These are phyloP conservation scores for Mnemiopsis leidyi DNA, from an alignment of 37 sponge, comb jelly and placozoan genomes.

Conservation along the genomic window DNA sequence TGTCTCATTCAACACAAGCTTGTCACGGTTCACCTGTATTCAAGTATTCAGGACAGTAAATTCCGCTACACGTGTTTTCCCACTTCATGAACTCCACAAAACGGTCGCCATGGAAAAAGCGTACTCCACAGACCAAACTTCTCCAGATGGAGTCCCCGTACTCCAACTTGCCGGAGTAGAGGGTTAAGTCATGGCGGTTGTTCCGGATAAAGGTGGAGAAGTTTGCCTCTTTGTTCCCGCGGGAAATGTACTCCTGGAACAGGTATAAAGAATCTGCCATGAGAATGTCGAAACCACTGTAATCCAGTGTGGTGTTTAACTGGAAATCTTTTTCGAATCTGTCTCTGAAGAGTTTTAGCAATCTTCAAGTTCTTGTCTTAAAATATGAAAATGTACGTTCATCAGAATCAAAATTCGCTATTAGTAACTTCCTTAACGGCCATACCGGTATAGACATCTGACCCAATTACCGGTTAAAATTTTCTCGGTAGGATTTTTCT, in stretches of 20 bases:
- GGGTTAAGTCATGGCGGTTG: not conserved
- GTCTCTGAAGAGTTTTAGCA: not conserved
- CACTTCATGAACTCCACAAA: not conserved
- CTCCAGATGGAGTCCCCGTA: not conserved
- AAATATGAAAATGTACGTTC: too few relatives aligned
- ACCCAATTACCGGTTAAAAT: too few relatives aligned
- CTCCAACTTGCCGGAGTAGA: not conserved
- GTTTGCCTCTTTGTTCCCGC: not conserved
- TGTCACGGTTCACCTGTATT: not conserved
- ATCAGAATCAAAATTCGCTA: too few relatives aligned
- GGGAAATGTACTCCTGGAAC: not conserved
- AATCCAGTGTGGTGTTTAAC: not conserved
- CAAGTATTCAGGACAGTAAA: not conserved
- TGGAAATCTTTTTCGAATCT: not conserved
- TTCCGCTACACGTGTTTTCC: not conserved
- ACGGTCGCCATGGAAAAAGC: constrained; percentile 1
- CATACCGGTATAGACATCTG: too few relatives aligned
- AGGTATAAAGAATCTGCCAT: not conserved
- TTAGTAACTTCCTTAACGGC: too few relatives aligned
- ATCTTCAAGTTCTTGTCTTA: too few relatives aligned
- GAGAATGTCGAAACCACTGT: constrained; percentile 2
- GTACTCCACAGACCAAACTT: not conserved
- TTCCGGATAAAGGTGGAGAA: not conserved
- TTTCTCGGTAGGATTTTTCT: too few relatives aligned
- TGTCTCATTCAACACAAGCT: too few relatives aligned